Evolutionary conservation across 2,113 vertebrate species (phyloP).

Genomic region (Chunga burmeisteri): DNA sequence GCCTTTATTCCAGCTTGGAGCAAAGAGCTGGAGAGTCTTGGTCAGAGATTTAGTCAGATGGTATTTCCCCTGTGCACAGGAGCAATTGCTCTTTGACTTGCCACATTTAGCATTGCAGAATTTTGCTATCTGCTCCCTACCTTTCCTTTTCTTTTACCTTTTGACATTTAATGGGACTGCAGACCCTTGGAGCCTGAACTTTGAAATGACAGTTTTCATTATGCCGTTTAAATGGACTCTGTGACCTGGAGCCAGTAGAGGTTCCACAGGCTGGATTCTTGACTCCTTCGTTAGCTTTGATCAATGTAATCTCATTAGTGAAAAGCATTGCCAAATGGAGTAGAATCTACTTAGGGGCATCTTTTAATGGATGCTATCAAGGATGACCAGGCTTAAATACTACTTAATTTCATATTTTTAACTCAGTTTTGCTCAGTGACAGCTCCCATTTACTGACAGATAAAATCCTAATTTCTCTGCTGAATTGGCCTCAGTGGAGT

Average conservation of each 20-base stretch:
- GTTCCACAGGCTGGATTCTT: slow-evolving; percentile 11
- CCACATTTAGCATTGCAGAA: not conserved
- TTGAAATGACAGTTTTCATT: slow-evolving; percentile 26
- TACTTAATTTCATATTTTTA: slow-evolving; percentile 59
- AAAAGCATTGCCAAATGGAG: slow-evolving; percentile 42
- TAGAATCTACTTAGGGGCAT: slow-evolving; percentile 7
- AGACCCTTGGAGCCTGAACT: slow-evolving; percentile 3
- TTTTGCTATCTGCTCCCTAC: not conserved
- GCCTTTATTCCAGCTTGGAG: not conserved
- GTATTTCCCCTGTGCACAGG: not conserved
- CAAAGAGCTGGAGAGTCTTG: not conserved
- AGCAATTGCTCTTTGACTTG: not conserved
- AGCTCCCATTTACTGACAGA: slow-evolving; percentile 6
- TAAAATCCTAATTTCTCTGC: slow-evolving; percentile 22
- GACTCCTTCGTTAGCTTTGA: slow-evolving; percentile 45
- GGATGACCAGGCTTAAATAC: slow-evolving; percentile 26
- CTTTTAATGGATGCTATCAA: slow-evolving; percentile 38
- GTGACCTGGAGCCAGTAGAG: slow-evolving; percentile 15
- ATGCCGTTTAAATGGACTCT: not conserved
- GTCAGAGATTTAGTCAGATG: not conserved
- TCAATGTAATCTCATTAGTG: slow-evolving; percentile 44
- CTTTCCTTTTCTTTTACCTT: not conserved
- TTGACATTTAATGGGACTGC: slow-evolving; percentile 15
- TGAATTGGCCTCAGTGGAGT: not conserved
- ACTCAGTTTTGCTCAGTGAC: slow-evolving; percentile 22